Base-by-base conservation (phyloP, 2,888 invertebrate species). In the Phlogophora meticulosa region DNA sequence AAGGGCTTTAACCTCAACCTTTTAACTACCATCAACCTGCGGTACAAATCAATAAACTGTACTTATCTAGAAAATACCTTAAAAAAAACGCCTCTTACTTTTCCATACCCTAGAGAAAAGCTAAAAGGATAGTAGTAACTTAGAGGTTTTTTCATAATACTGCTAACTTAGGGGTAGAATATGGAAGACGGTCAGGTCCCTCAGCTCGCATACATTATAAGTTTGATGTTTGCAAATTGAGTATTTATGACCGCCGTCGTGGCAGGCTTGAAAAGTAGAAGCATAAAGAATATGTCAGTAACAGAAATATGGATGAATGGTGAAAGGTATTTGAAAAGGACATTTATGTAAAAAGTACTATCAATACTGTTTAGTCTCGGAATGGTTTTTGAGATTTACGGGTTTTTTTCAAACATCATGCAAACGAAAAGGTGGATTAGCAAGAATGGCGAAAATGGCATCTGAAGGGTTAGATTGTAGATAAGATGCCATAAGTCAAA, bases 181-280 rank as follows among this genome's bases (percentile, higher is more conserved):
- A 68, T 63, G 38, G 45, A 76, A 79, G 69, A 46, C 60, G 73
- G 82, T 62, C 71, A 69, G 34, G 57, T 78, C 81, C 79, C 83
- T 45, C 15, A 66, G 70, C 74, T 60, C 76, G 66, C 61, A 83
- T 82, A 83, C 48, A 72, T 83, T 83, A 74, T 53, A 83, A 81
- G 67, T 82, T 81, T 74, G 74, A 79, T 65, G 70, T 73, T 66
- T 71, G 70, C 66, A 74, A 82, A 81, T 83, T 81, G 80, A 62
- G 70, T 82, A 81, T 81, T 81, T 83, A 83, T 76, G 70, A 32
- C 34, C 55, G 52, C 24, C 20, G 38, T 53, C 42, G 43, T 55
- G 58, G 56, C 75, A 67, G 38, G 38, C 45, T 52, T 52, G 9
- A 36, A 9, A 36, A 61, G 28, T 22, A 15, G 24, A 15, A 49